A percentile compares a stretch with the other conserved stretches of the same genome.
Evolutionary conservation across 53 echinoderm and acorn worm species (phyloP).

Genomic region (Zoroaster sp.): DNA sequence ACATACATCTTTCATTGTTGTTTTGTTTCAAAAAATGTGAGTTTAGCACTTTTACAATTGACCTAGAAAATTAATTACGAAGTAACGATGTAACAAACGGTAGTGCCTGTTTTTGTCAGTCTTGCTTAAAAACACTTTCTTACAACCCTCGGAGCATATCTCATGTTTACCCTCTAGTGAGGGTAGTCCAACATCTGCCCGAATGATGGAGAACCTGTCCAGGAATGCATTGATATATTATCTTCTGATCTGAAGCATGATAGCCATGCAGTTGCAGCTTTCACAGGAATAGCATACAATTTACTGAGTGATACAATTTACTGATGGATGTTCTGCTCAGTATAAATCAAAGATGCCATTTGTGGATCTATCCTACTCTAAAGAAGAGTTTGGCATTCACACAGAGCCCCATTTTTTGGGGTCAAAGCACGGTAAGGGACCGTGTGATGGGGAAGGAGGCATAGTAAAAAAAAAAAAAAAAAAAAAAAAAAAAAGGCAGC

Average conservation of each 20-base stretch:
- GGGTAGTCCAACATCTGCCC: constrained; percentile 17
- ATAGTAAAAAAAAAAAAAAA: no score
- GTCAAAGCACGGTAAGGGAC: constrained; percentile 26
- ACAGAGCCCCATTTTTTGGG: background rate
- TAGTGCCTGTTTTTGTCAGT: no score
- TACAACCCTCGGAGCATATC: no score
- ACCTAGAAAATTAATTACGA: no score
- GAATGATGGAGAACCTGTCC: background rate
- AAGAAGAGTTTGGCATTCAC: background rate
- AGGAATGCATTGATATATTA: background rate
- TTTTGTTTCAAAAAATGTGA: no score
- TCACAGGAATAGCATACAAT: background rate
- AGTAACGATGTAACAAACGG: no score
- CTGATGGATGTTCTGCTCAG: constrained; percentile 7
- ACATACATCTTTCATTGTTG: no score
- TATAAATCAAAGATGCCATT: constrained; percentile 27
- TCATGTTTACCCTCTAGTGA: no score
- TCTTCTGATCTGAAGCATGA: constrained; percentile 6
- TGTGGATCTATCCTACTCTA: background rate
- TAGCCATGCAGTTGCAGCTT: background rate
- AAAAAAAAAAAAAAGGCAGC: no score
- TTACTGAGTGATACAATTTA: constrained; percentile 7
- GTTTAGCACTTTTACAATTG: no score
- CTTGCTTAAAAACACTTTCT: no score
- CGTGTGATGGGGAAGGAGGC: constrained; percentile 54